These are phyloP conservation scores for Catocala fraxini DNA, from an alignment of 2,888 invertebrate genomes.

Conservation along the genomic window DNA sequence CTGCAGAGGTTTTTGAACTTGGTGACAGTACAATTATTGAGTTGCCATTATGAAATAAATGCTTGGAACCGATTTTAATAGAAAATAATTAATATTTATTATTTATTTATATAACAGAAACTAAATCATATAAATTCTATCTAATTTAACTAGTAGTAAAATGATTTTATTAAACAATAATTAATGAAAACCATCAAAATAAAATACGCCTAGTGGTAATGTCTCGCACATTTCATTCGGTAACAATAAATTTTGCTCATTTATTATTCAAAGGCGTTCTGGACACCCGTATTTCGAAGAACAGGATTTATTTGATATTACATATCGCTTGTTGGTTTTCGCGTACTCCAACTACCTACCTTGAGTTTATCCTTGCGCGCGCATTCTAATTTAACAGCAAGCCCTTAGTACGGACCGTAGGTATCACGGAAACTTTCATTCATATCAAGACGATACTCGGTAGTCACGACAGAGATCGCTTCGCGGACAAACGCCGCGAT, in stretches of 20 bases:
- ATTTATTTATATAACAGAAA: too few species aligned
- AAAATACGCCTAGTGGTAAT: too few species aligned
- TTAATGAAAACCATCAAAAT: too few species aligned
- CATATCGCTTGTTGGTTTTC: constrained; percentile 8
- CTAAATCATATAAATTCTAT: too few species aligned
- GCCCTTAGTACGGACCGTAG: constrained; percentile 42
- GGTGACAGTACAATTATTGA: constrained; percentile 26
- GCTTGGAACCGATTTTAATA: too few species aligned
- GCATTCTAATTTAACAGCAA: constrained; percentile 50
- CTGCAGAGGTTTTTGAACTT: constrained; percentile 46
- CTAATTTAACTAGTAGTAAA: too few species aligned
- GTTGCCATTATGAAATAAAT: constrained; percentile 26
- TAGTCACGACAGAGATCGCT: constrained; percentile 72
- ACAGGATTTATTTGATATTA: constrained; percentile 23
- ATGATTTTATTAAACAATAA: too few species aligned
- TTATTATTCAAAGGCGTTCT: constrained; percentile 48
- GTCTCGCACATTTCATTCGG: neutral
- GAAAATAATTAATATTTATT: too few species aligned
- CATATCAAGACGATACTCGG: constrained; percentile 55
- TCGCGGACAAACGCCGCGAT: constrained; percentile 66
- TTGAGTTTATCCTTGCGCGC: constrained; percentile 60
- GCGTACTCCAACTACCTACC: constrained; percentile 23
- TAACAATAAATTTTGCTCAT: constrained; percentile 44
- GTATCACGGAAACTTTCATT: constrained; percentile 60
- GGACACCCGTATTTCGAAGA: constrained; percentile 16